A percentile compares a stretch with the other conserved stretches of the same genome.
phyloP scores from a whole-genome alignment of 2,797 vertebrate genomes.

The Arctocebus calabarensis region DNA sequence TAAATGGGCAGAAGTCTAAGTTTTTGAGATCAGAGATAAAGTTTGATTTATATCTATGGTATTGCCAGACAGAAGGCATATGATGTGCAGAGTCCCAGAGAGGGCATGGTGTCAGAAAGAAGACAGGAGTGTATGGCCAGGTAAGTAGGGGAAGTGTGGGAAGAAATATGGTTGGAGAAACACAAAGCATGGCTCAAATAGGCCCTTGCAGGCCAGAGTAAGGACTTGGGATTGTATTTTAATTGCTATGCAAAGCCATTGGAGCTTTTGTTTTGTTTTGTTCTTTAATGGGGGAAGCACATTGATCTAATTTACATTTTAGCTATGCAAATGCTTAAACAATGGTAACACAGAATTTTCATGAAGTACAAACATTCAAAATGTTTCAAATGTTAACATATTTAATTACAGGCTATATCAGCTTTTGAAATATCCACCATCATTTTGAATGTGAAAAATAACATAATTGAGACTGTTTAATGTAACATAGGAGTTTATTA shows the following conservation, averaged over 20 bases:
- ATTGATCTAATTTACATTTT: background rate
- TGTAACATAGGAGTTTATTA: constrained; percentile 7
- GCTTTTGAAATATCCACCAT: background rate
- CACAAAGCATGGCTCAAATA: background rate
- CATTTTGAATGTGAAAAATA: constrained; percentile 3
- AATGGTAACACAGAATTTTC: background rate
- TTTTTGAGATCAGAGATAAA: background rate
- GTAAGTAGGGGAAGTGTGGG: too few relatives aligned
- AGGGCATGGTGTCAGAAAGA: background rate
- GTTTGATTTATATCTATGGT: background rate
- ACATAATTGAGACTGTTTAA: background rate
- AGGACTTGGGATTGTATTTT: background rate
- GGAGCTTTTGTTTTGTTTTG: background rate
- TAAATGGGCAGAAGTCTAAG: background rate
- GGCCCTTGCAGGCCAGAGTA: background rate
- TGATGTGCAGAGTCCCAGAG: too few relatives aligned
- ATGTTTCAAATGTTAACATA: background rate
- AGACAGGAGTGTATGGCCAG: background rate
- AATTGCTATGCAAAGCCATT: background rate
- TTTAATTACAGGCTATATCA: background rate
- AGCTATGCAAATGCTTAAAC: background rate
- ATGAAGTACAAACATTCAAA: background rate
- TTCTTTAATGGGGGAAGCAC: background rate
- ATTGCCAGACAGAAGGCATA: background rate
- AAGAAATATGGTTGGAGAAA: background rate